Evolutionary conservation across 2,113 vertebrate species (phyloP), one percentile per base, ranked within the genome.

Genomic region (Agelaius tricolor): DNA sequence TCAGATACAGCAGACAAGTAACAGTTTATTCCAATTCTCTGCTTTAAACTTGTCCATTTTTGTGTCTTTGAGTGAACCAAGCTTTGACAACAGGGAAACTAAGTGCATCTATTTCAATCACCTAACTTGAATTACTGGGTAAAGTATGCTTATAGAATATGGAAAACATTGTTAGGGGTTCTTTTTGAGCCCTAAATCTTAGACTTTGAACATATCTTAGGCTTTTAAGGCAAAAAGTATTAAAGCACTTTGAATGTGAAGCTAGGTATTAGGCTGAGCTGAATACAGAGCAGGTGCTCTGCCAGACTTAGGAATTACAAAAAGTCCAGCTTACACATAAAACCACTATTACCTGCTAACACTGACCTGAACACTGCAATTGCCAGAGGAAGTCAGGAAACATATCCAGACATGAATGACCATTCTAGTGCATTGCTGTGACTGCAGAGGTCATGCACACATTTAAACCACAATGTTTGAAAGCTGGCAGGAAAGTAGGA

Each of bases 361-460:
- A 8, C 10, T 79, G 49, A 23, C 71, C 6, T 47, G 33, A 80
- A 68, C 7, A 7, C 17, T 51, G 37, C 15, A 78, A 75, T 12
- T 67, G 37, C 35, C 35, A 58, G 33, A 75, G 55, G n/a, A 39
- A 80, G 27, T 28, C 57, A 39, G 76, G 54, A 57, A n/a, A 75
- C 0, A 0, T 7, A 66, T 12, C 30, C 8, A 74, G 43, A n/a
- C 20, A 5, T 3, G 22, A 91, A 49, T 14, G 26, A 17, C 31
- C 61, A 63, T 37, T 67, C 28, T 24, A 63, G 35, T 20, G 37
- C 44, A 35, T 3, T 39, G 55, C 77, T 87, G 27, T 35, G 47
- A 81, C 15, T 57, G 43, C 6, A 58, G 54, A 51, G 15, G 37
- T 71, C 52, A 43, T 22, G 44, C 15, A 15, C 9, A 9, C 28